phyloP scores from a whole-genome alignment of 1,140 invertebrate species.

The Drosophila ironensis region DNA sequence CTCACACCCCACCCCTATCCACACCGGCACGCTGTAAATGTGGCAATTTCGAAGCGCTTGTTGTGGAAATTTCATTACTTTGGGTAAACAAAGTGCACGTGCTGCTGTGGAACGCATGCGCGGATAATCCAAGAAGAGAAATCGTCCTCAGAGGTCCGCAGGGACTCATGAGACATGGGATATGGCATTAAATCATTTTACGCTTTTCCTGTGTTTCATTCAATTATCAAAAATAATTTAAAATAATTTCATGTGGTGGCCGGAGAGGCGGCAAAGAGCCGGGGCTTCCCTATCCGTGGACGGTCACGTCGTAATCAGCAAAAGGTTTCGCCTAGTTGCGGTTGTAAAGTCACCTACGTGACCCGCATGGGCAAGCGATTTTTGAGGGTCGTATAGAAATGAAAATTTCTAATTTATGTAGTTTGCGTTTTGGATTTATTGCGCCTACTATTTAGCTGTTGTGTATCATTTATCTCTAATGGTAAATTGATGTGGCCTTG shows the following conservation, averaged over 20 bases:
- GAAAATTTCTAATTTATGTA: slow-evolving; percentile 74
- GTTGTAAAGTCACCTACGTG: slow-evolving; percentile 68
- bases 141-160: too few relatives aligned
- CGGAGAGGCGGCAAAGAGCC: not conserved
- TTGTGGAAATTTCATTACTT: slow-evolving; percentile 77
- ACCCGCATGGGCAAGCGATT: slow-evolving; percentile 42
- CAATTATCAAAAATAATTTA: slow-evolving; percentile 79
- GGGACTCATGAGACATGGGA: slow-evolving; percentile 28
- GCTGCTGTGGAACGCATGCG: slow-evolving; percentile 50
- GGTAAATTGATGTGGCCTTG: slow-evolving; percentile 43
- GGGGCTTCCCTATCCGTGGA: slow-evolving; percentile 9
- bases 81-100: slow-evolving; percentile 76
- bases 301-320: slow-evolving; percentile 77
- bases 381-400: slow-evolving; percentile 44
- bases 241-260: slow-evolving; percentile 58
- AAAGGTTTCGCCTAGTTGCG: slow-evolving; percentile 76
- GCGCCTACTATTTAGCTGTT: slow-evolving; percentile 50
- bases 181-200: slow-evolving; percentile 59
- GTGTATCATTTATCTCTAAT: slow-evolving; percentile 42
- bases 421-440: slow-evolving; percentile 75
- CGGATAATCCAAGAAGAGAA: slow-evolving; percentile 63
- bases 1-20: not conserved
- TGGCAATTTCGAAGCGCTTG: slow-evolving; percentile 52
- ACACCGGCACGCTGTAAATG: slow-evolving; percentile 3
- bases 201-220: slow-evolving; percentile 59